These are phyloP conservation scores for Drosophila affinis DNA, from an alignment of 2,888 invertebrate genomes.

Conservation along the genomic window DNA sequence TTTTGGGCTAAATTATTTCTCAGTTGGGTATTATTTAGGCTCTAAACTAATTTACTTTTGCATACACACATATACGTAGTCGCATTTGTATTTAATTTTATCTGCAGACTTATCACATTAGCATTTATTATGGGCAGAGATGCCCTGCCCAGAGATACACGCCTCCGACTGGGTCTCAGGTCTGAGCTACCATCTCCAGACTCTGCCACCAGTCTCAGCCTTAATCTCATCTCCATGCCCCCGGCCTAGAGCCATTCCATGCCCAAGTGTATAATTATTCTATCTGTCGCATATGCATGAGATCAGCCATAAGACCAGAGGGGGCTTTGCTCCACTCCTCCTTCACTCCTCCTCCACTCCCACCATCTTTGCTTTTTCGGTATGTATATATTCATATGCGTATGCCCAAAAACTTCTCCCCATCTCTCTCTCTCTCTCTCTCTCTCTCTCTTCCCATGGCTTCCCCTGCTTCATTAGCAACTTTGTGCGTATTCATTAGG, in stretches of 20 bases:
- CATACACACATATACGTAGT: not conserved
- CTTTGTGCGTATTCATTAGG: constrained; percentile 78
- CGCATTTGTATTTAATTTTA: constrained; percentile 21
- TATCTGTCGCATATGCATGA: constrained; percentile 65
- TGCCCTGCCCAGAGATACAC: constrained; percentile 4
- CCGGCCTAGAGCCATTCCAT: constrained; percentile 36
- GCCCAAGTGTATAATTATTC: constrained; percentile 69
- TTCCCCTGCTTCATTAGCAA: constrained; percentile 76
- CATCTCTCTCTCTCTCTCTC: not conserved
- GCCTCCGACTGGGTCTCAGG: not conserved
- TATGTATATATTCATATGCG: constrained; percentile 50
- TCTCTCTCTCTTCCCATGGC: constrained; percentile 16
- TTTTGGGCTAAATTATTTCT: constrained; percentile 3
- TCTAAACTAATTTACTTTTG: constrained; percentile 24
- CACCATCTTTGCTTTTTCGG: constrained; percentile 1
- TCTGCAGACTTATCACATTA: constrained; percentile 31
- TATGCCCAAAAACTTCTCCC: constrained; percentile 17
- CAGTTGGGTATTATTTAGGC: constrained; percentile 6
- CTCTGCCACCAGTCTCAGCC: not conserved
- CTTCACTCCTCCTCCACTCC: not conserved
- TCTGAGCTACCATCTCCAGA: not conserved
- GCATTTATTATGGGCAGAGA: constrained; percentile 22
- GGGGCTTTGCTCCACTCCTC: not conserved
- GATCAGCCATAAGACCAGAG: constrained; percentile 34
- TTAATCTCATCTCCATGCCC: not conserved